A percentile compares a stretch with the other conserved stretches of the same genome.
These are phyloP conservation scores for Typhlichthys eigenmanni DNA, from an alignment of 2,797 vertebrate species.

Conservation along the genomic window DNA sequence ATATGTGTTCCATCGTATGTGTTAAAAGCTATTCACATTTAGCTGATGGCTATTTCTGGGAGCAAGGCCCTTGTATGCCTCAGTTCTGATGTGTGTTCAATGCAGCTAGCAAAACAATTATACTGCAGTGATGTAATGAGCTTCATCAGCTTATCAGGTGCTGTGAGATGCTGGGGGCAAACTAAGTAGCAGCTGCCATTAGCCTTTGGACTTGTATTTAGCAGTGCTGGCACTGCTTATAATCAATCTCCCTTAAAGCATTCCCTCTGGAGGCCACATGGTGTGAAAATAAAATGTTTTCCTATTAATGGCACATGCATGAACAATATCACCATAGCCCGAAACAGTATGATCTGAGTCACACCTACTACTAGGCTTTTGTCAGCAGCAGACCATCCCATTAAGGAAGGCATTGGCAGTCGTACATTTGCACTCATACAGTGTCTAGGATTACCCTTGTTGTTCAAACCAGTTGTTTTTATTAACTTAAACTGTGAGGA, in stretches of 20 bases:
- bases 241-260: neutral
- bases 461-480: too few relatives aligned
- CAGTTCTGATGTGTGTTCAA: constrained; percentile 58
- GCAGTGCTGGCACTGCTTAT: constrained; percentile 2
- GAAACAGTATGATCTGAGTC: too few relatives aligned
- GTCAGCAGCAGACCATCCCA: too few relatives aligned
- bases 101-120: constrained; percentile 63
- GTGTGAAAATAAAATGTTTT: neutral
- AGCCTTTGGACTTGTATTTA: neutral
- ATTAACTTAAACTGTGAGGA: too few relatives aligned
- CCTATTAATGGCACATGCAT: neutral
- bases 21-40: constrained; percentile 34
- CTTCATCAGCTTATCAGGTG: constrained; percentile 20
- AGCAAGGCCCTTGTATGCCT: constrained; percentile 44
- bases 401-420: too few relatives aligned
- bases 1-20: neutral
- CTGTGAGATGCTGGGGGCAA: neutral
- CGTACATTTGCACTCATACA: too few relatives aligned
- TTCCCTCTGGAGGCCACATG: neutral
- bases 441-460: too few relatives aligned
- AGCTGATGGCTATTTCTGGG: constrained; percentile 60
- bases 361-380: too few relatives aligned
- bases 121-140: constrained; percentile 56
- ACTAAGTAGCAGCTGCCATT: neutral
- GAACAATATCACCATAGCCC: neutral